phyloP scores from a whole-genome alignment of 1,140 invertebrate genomes.

The Drosophila ananassae region DNA sequence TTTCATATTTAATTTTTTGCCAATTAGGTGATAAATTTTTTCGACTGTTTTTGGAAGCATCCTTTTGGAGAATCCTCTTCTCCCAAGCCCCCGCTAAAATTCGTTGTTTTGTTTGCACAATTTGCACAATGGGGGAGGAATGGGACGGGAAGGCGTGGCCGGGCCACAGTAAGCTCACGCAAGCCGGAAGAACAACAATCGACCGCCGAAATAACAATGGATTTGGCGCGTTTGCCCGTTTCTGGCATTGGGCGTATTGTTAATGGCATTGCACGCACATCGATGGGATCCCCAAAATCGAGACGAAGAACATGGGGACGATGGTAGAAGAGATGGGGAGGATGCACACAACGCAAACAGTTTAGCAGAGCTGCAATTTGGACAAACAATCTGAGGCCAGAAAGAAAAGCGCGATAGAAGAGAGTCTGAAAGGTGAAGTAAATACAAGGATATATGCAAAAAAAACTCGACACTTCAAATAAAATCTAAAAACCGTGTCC shows the following conservation, averaged over 20 bases:
- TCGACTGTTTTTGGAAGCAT: constrained; percentile 28
- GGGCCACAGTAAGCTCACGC: constrained; percentile 72
- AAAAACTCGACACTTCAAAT: neutral
- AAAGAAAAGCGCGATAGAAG: constrained; percentile 20
- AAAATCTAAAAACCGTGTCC: no score
- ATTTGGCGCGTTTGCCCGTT: constrained; percentile 78
- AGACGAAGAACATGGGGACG: constrained; percentile 6
- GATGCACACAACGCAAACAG: constrained; percentile 62
- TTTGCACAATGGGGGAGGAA: constrained; percentile 40
- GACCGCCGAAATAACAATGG: constrained; percentile 81
- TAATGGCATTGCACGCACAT: constrained; percentile 70
- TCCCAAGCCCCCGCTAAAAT: constrained; percentile 4
- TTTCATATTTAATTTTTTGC: neutral
- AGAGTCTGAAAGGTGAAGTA: neutral
- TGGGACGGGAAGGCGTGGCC: constrained; percentile 20
- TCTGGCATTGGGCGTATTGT: constrained; percentile 80
- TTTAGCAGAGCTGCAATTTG: constrained; percentile 76
- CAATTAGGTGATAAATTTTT: neutral
- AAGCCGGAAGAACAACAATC: constrained; percentile 81
- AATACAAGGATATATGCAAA: neutral
- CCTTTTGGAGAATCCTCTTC: constrained; percentile 20
- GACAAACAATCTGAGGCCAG: constrained; percentile 67
- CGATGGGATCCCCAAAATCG: constrained; percentile 13
- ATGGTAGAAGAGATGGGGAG: neutral
- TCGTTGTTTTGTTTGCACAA: constrained; percentile 73